Percentiles rank a stretch among this genome's conserved stretches.
Conservation (phyloP, 2,888 invertebrate species). For the Theretra japonica region DNA sequence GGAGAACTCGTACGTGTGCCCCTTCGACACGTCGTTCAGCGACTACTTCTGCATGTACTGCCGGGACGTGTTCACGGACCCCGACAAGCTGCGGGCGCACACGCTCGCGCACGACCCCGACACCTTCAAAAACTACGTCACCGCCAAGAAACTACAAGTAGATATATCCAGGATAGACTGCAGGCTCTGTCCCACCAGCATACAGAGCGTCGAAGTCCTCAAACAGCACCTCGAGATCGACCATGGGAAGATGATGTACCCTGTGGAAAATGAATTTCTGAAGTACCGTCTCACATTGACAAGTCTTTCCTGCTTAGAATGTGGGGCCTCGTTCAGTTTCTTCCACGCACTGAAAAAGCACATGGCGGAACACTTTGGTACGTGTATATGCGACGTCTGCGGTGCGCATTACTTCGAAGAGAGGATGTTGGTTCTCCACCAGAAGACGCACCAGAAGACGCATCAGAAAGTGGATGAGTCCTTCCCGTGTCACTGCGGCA, state of each 20-base stretch:
- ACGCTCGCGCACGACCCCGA: constrained; percentile 64
- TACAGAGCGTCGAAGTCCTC: constrained; percentile 58
- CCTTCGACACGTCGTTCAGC: constrained; percentile 69
- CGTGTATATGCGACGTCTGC: constrained; percentile 72
- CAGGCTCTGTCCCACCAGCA: constrained; percentile 59
- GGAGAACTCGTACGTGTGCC: constrained; percentile 69
- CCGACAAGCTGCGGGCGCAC: constrained; percentile 64
- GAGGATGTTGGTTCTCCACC: constrained; percentile 72
- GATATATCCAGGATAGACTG: constrained; percentile 70
- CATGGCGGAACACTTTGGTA: constrained; percentile 75
- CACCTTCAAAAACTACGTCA: constrained; percentile 56
- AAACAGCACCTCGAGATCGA: constrained; percentile 57
- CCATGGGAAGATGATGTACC: constrained; percentile 57
- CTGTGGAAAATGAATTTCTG: constrained; percentile 62
- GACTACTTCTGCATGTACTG: constrained; percentile 72
- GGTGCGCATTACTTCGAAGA: constrained; percentile 79
- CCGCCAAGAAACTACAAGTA: constrained; percentile 62
- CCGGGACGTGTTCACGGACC: constrained; percentile 67
- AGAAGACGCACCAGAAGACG: constrained; percentile 68
- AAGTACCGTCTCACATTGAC: constrained; percentile 63
- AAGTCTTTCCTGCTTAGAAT: constrained; percentile 63
- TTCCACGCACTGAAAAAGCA: constrained; percentile 73
- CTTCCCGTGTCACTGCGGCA: constrained; percentile 79
- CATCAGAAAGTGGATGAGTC: constrained; percentile 71
- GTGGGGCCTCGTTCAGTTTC: constrained; percentile 57